Evolutionary conservation across 2,797 vertebrate species (phyloP).

Genomic region (Carapus acus): DNA sequence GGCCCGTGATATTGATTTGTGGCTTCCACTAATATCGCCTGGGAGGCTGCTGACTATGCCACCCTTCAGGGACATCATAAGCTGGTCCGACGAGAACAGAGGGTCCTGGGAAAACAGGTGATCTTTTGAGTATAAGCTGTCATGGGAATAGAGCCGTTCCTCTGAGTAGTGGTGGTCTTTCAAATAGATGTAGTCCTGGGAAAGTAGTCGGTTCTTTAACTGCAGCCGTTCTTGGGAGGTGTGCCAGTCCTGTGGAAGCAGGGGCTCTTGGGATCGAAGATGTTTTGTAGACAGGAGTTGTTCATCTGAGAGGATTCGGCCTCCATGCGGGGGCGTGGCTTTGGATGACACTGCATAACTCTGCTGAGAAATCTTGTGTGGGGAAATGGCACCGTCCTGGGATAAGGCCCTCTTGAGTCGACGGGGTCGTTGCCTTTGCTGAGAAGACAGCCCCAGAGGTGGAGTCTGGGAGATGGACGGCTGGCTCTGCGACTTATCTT

Average conservation of each 20-base stretch:
- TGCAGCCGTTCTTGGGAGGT: slow-evolving; percentile 89
- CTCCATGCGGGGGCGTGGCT: slow-evolving; percentile 80
- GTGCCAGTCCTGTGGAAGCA: slow-evolving; percentile 90
- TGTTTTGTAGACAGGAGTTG: slow-evolving; percentile 93
- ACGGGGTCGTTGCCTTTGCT: slow-evolving; percentile 83
- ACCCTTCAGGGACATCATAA: slow-evolving; percentile 87
- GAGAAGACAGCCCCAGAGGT: slow-evolving; percentile 57
- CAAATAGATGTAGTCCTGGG: slow-evolving; percentile 78
- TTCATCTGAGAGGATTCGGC: slow-evolving; percentile 91
- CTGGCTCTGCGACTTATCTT: slow-evolving; percentile 60
- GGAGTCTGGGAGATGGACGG: slow-evolving; percentile 62
- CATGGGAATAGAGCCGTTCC: slow-evolving; percentile 79
- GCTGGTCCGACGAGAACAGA: slow-evolving; percentile 90
- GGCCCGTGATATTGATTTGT: slow-evolving; percentile 84
- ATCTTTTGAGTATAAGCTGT: slow-evolving; percentile 93
- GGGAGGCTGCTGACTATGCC: slow-evolving; percentile 66
- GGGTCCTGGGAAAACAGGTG: slow-evolving; percentile 83
- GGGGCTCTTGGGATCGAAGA: slow-evolving; percentile 92
- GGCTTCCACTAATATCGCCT: slow-evolving; percentile 71
- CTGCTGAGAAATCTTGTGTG: slow-evolving; percentile 72
- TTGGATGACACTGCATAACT: slow-evolving; percentile 81
- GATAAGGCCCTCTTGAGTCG: slow-evolving; percentile 96
- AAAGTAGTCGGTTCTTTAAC: slow-evolving; percentile 85
- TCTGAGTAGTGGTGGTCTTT: slow-evolving; percentile 75
- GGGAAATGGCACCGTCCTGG: slow-evolving; percentile 93